These are phyloP conservation scores for Maniola jurtina DNA, from an alignment of 1,140 invertebrate genomes.

Conservation along the genomic window DNA sequence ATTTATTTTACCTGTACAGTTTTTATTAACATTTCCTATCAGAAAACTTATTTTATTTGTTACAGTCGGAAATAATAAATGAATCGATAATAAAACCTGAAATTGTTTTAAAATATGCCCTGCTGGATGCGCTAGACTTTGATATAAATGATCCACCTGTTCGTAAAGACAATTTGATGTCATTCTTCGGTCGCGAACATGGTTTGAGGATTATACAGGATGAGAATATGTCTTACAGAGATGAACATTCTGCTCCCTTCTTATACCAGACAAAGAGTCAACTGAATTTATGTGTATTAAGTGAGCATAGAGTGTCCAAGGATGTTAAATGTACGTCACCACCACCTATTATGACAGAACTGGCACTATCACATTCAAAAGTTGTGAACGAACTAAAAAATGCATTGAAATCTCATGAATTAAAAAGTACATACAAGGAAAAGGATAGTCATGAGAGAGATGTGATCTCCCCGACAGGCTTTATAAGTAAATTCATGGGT, in stretches of 20 bases:
- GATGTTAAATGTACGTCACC: slow-evolving; percentile 49
- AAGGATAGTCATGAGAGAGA: slow-evolving; percentile 41
- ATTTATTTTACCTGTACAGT: background rate
- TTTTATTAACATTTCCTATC: background rate
- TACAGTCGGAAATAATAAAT: slow-evolving; percentile 82
- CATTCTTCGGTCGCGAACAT: slow-evolving; percentile 75
- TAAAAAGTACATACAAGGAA: slow-evolving; percentile 54
- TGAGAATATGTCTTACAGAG: slow-evolving; percentile 81
- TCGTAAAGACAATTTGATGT: slow-evolving; percentile 68
- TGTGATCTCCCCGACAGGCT: slow-evolving; percentile 56
- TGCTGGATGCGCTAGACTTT: slow-evolving; percentile 70
- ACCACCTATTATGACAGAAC: slow-evolving; percentile 59
- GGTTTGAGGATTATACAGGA: slow-evolving; percentile 75
- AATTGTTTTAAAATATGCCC: slow-evolving; percentile 83
- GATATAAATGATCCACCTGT: slow-evolving; percentile 67
- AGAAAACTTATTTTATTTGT: slow-evolving; percentile 24
- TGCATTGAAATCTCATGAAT: slow-evolving; percentile 70
- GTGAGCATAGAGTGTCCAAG: slow-evolving; percentile 50
- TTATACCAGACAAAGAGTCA: slow-evolving; percentile 89
- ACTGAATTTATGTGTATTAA: slow-evolving; percentile 82
- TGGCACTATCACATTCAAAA: slow-evolving; percentile 72
- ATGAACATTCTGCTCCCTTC: slow-evolving; percentile 89
- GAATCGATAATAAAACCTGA: slow-evolving; percentile 88
- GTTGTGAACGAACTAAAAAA: slow-evolving; percentile 74
- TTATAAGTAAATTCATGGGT: slow-evolving; percentile 74